phyloP scores from a whole-genome alignment of 1,140 invertebrate species.

The Chrysomallon squamiferum region DNA sequence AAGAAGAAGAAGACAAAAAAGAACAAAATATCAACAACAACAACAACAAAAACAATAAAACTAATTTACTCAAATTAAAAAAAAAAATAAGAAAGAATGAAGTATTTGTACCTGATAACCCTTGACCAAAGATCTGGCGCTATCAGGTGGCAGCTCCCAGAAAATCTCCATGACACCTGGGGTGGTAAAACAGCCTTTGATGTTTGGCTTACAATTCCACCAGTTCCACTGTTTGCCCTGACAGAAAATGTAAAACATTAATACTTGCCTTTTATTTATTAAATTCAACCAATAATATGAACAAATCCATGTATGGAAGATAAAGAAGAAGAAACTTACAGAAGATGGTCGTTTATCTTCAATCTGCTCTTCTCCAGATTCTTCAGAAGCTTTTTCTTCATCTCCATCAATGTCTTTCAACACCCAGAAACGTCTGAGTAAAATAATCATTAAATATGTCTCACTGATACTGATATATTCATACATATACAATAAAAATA shows the following conservation, averaged over 20 bases:
- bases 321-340: conserved; percentile 17
- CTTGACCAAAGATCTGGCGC: conserved; percentile 41
- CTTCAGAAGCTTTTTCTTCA: conserved; percentile 16
- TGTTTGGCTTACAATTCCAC: conserved; percentile 57
- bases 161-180: conserved; percentile 58
- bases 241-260: too few species aligned
- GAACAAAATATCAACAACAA: too few species aligned
- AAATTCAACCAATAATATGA: too few species aligned
- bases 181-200: conserved; percentile 53
- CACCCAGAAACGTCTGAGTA: conserved; percentile 51
- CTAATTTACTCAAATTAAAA: too few species aligned
- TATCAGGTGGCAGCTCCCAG: conserved; percentile 52
- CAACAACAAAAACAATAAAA: too few species aligned
- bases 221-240: conserved; percentile 41
- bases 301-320: too few species aligned
- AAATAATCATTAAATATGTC: too few species aligned
- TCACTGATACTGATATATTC: too few species aligned
- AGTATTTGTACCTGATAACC: conserved; percentile 53
- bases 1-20: not conserved
- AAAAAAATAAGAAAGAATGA: too few species aligned
- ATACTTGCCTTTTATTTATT: too few species aligned
- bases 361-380: conserved; percentile 8
- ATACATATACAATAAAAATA: too few species aligned
- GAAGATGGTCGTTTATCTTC: conserved; percentile 7
- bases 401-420: conserved; percentile 30